Base-by-base conservation (phyloP, 2,888 invertebrate genomes). In the Phanerotoma sp. region DNA sequence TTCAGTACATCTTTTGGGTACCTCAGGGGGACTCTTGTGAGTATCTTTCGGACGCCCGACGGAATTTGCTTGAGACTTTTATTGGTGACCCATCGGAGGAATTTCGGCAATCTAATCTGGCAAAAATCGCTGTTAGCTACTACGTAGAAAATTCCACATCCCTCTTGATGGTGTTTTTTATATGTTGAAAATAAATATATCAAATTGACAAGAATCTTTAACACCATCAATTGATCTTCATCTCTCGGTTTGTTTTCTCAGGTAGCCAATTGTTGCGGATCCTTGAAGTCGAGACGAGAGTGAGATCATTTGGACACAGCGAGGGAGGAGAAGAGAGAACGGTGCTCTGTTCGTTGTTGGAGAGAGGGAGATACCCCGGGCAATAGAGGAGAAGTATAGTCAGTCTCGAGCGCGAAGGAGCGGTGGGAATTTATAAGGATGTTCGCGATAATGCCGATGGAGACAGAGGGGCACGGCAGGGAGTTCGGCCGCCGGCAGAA, bases 401-500 rank as follows among this genome's bases (percentile, higher is more conserved):
- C 61, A 54, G 49, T 49, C 50, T 55, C 45, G 37, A 49, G 49
- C 44, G 49, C 55, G 50, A 73, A 71, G 67, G 73, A 75, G 74
- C 75, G 74, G 75, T 75, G 75, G 74, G 74, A 76, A 76, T 75
- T 75, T 73, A 74, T 75, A 74, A 77, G 75, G 75, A 77, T 77
- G 77, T 77, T 77, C 75, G 77, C 77, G 75, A 72, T 77, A 75
- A 77, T 77, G 77, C 73, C 77, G 66, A 77, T 77, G 77, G 77
- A 77, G 74, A 77, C 77, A 70, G 77, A 77, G 71, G 76, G 78
- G 68, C 77, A 77, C 69, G 74, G 77, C 71, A 74, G 79, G 68
- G 75, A 79, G 64, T 78, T 80, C 82, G 77, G 79, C 82, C 78
- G 85, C 60, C 83, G 85, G 62, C 85, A 86, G 79, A 87, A 87